Conservation (phyloP, 2,888 invertebrate genomes). For the Drosophila parthenogenetica region DNA sequence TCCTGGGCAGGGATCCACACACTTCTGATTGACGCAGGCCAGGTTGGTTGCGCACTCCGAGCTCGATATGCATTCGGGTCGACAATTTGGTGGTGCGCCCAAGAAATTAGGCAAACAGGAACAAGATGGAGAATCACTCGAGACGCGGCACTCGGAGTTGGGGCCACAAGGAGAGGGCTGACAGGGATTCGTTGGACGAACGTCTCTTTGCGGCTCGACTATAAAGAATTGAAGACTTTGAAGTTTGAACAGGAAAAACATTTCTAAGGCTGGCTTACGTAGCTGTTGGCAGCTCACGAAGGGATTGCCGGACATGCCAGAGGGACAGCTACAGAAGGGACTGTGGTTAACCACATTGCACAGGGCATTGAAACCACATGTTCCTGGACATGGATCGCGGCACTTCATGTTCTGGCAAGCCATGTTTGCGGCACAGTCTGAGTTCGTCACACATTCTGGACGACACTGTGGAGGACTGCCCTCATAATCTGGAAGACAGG, state of each 20-base stretch:
- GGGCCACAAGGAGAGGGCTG: slow-evolving; percentile 90
- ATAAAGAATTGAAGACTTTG: slow-evolving; percentile 34
- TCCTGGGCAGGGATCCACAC: slow-evolving; percentile 87
- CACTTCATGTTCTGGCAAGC: slow-evolving; percentile 91
- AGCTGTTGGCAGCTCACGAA: slow-evolving; percentile 87
- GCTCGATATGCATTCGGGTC: slow-evolving; percentile 88
- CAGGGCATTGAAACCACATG: slow-evolving; percentile 89
- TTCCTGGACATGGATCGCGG: slow-evolving; percentile 90
- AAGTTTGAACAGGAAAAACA: not conserved
- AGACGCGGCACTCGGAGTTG: slow-evolving; percentile 88
- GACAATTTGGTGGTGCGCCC: slow-evolving; percentile 88
- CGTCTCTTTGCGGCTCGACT: slow-evolving; percentile 71
- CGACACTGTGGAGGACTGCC: slow-evolving; percentile 91
- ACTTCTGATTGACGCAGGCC: slow-evolving; percentile 87
- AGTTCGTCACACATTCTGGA: slow-evolving; percentile 90
- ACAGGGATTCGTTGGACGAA: slow-evolving; percentile 86
- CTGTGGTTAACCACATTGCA: slow-evolving; percentile 91
- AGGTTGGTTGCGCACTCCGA: slow-evolving; percentile 87
- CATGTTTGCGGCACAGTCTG: slow-evolving; percentile 89
- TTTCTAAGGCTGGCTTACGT: slow-evolving; percentile 64
- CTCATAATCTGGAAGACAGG: slow-evolving; percentile 88
- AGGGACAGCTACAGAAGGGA: slow-evolving; percentile 89
- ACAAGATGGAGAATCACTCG: slow-evolving; percentile 85
- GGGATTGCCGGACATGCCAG: slow-evolving; percentile 89
- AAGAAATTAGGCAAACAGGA: slow-evolving; percentile 87